These are phyloP conservation scores for Poecilia gillii DNA, from an alignment of 2,797 vertebrate species.

Conservation along the genomic window DNA sequence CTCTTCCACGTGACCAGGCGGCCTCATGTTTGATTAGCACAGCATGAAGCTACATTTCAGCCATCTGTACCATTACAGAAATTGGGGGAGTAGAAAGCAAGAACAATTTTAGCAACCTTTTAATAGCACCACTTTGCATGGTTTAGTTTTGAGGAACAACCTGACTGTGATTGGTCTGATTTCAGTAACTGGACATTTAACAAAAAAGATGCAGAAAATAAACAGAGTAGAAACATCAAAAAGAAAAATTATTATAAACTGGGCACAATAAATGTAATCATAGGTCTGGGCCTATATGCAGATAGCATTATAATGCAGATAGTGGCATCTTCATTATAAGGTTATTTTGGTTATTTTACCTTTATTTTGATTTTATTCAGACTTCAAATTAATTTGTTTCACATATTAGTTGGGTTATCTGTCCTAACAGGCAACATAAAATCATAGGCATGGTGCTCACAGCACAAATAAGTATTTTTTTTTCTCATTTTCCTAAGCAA, in stretches of 20 bases:
- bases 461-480: no score
- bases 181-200: conserved; percentile 22
- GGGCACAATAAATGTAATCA: conserved; percentile 8
- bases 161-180: conserved; percentile 4
- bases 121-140: neutral
- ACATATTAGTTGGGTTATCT: neutral
- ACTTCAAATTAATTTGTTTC: neutral
- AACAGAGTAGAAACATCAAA: conserved; percentile 7
- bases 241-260: neutral
- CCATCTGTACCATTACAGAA: conserved; percentile 6
- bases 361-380: neutral
- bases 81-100: neutral
- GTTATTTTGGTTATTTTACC: neutral
- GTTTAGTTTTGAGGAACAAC: neutral
- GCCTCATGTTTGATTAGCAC: conserved; percentile 24
- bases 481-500: neutral
- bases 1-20: conserved; percentile 35
- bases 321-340: neutral
- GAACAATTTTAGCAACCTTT: neutral
- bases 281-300: no score
- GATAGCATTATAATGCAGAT: no score
- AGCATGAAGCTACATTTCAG: conserved; percentile 9
- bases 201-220: conserved; percentile 23
- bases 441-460: no score
- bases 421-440: neutral